Evolutionary conservation across 2,113 vertebrate species (phyloP).

Genomic region (Artemisiospiza belli): DNA sequence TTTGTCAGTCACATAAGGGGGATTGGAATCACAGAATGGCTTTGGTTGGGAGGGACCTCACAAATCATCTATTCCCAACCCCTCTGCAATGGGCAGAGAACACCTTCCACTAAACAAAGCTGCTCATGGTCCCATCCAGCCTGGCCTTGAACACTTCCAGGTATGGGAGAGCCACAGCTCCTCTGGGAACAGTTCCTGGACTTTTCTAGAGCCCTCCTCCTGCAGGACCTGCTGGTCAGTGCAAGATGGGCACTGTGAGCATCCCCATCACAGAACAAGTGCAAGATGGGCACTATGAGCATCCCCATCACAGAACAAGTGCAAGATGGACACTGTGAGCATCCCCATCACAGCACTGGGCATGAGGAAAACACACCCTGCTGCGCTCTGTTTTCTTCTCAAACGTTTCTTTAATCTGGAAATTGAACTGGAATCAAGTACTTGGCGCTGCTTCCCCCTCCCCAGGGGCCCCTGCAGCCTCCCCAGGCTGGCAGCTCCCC

Average conservation of each 20-base stretch:
- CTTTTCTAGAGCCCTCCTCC: too few species aligned
- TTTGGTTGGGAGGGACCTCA: not conserved
- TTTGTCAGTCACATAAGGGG: not conserved
- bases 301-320: too few species aligned
- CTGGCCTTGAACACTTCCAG: not conserved
- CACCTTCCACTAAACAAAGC: not conserved
- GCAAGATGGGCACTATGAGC: too few species aligned
- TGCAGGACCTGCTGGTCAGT: too few species aligned
- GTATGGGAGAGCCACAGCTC: not conserved
- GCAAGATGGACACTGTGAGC: not conserved
- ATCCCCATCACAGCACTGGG: fast-evolving
- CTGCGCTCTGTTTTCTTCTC: not conserved
- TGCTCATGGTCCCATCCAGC: not conserved
- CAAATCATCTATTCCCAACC: not conserved
- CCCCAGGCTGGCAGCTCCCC: not conserved
- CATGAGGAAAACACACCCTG: not conserved
- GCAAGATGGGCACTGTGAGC: too few species aligned
- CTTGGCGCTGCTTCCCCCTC: not conserved
- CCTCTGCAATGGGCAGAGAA: not conserved
- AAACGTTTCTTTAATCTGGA: not conserved
- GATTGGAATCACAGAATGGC: not conserved
- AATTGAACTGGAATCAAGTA: not conserved
- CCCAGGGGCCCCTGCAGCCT: not conserved
- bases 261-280: too few species aligned
- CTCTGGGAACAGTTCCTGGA: not conserved